Evolutionary conservation across 2,797 vertebrate genomes (phyloP), one percentile per base, ranked within the genome.

Genomic region (Eupleurogrammus muticus): DNA sequence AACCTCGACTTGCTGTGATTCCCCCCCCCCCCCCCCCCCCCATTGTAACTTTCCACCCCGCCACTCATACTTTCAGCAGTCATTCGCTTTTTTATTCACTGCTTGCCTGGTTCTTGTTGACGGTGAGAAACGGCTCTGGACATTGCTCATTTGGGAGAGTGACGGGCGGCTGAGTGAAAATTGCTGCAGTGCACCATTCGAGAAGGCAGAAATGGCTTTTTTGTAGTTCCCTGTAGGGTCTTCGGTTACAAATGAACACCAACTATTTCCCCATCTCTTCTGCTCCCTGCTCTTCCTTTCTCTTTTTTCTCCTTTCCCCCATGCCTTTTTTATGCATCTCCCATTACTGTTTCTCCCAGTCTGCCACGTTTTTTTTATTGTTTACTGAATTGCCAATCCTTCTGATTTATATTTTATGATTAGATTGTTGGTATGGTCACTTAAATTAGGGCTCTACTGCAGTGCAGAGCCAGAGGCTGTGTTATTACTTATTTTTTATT

Each of bases 131-230:
- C 32, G 13, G 61, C 69, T 51, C 5, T 9, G 8, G 54, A 44
- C 72, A 48, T 1, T 40, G 70, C 66, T 88, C 79, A 63, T 88
- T 85, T 73, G 62, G 51, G 56, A 77, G 75, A 85, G 65, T 67
- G 81, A 77, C 52, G 35, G 76, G 75, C 52, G 35, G 76, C 60
- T 63, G 48, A 79, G 81, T 59, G 81, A 60, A 71, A 82, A 74
- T 71, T 89, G 84, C 87, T 92, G 90, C 90, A 89, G 75, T 90
- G 89, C 90, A 86, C 77, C 90, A 88, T 86, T 81, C 70, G 70
- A 88, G 74, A 81, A 1, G 53, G 61, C 77, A 87, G 80, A 80
- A 85, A 80, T 80, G 78, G 84, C 77, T 72, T 81, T n/a, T 86
- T 87, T 81, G 68, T 80, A 36, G 70, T 72, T 89, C 89, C 91